Percentiles rank a stretch among this genome's conserved stretches.
Conservation (phyloP, 2,113 vertebrate species). For the Fregetta grallaria region DNA sequence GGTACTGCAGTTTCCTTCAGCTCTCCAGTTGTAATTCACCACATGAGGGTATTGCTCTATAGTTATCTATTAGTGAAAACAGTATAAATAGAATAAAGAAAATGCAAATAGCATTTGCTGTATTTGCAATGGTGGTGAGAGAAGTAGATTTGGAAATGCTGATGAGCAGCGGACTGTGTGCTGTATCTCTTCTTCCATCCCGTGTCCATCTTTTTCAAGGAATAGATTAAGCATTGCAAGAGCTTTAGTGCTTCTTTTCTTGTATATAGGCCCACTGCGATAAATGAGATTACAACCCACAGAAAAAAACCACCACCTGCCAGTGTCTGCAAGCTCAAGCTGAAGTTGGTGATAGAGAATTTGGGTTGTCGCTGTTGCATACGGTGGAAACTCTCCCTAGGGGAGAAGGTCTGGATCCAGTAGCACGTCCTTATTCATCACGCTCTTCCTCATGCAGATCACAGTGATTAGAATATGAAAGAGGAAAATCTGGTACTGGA, state of each 20-base stretch:
- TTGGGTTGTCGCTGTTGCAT: not conserved
- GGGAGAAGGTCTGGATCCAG: not conserved
- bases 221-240: not conserved
- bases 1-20: not conserved
- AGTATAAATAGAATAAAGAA: not conserved
- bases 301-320: not conserved
- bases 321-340: not conserved
- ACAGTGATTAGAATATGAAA: not conserved
- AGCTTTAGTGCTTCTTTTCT: not conserved
- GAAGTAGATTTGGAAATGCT: not conserved
- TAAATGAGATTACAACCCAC: not conserved
- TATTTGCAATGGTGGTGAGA: not conserved
- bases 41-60: not conserved
- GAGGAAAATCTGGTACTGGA: not conserved
- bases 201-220: not conserved
- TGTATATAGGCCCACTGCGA: not conserved
- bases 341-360: not conserved
- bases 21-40: not conserved
- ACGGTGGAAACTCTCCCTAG: not conserved
- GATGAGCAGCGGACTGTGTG: not conserved
- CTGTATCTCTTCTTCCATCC: not conserved
- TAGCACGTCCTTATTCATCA: not conserved
- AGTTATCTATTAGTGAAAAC: not conserved
- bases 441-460: not conserved
- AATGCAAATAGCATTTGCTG: not conserved